phyloP scores from a whole-genome alignment of 2,888 invertebrate species.

The Cosmia trapezina region DNA sequence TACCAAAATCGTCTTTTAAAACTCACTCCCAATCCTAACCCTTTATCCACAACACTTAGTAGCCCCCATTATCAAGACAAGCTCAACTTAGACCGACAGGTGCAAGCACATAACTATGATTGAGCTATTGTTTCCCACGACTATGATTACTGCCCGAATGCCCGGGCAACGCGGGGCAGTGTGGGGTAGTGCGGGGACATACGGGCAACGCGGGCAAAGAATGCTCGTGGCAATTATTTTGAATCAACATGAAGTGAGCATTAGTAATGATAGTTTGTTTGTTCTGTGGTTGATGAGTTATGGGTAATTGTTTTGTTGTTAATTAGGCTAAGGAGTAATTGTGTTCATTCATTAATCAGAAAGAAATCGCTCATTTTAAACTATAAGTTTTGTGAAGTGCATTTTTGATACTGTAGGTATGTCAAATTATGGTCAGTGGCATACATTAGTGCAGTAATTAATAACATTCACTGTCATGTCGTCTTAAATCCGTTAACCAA shows the following conservation, averaged over 20 bases:
- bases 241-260: constrained; percentile 57
- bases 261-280: constrained; percentile 25
- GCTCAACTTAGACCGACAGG: constrained; percentile 80
- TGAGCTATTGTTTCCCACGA: constrained; percentile 89
- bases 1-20: background rate
- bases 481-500: background rate
- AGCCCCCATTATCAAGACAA: constrained; percentile 64
- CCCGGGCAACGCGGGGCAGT: constrained; percentile 11
- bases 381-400: background rate
- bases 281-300: constrained; percentile 14
- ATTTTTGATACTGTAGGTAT: background rate
- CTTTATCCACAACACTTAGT: constrained; percentile 62
- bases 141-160: constrained; percentile 61
- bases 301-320: constrained; percentile 16
- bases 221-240: constrained; percentile 51
- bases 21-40: background rate
- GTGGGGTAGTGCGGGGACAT: constrained; percentile 9
- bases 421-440: background rate
- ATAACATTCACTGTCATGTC: background rate
- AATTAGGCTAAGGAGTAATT: constrained; percentile 9
- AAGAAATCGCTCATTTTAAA: background rate
- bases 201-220: constrained; percentile 33
- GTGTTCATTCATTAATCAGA: background rate
- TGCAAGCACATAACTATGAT: constrained; percentile 84
- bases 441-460: background rate